Base-by-base conservation (phyloP, 2,797 vertebrate species). In the Onychomys torridus region DNA sequence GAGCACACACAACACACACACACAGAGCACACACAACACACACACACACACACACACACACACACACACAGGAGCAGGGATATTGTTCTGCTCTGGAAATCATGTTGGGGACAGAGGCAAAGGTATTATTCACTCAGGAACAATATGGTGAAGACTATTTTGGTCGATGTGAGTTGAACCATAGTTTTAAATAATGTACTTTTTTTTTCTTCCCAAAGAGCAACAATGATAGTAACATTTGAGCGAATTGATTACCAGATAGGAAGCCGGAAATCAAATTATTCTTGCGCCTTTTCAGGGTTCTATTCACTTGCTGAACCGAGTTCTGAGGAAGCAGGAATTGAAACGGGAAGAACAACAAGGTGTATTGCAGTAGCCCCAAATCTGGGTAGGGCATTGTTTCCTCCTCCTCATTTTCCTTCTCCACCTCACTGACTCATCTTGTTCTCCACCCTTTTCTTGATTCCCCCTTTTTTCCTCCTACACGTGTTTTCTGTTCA, bases 351-450 rank as follows among this genome's bases (percentile, higher is more conserved):
- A 78, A 63, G 59, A 27, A 86, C 94, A 93, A 52, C 4, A 2
- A 13, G 27, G 34, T 40, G 9, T 14, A 9, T 84, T 23, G 57
- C 14, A 34, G 14, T 78, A 40, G 40, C 43, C 67, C 77, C 84
- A 83, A 1, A 89, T 57, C 63, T 29, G 57, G 11, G 34, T 57
- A 40, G 4, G 49, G 9, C 77, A 43, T 78, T 76, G 40, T 87
- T 89, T 76, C 84, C 79, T 82, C 46, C 71, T 87, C 55, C 21
- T 61, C 17, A 14, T 37, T 89, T 91, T 81, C 57, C 92, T 96
- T 85, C 94, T 91, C 89, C 82, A 61, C 93, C 65, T 46, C 7
- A 52, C 12, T 97, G 81, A 96, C 63, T 96, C 81, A 95, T 34
- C 61, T 32, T 75, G 52, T 89, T 85, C 79, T 77, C 84, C 61